Base-by-base conservation (phyloP, 1,140 invertebrate species). In the Leptopilina boulardi region DNA sequence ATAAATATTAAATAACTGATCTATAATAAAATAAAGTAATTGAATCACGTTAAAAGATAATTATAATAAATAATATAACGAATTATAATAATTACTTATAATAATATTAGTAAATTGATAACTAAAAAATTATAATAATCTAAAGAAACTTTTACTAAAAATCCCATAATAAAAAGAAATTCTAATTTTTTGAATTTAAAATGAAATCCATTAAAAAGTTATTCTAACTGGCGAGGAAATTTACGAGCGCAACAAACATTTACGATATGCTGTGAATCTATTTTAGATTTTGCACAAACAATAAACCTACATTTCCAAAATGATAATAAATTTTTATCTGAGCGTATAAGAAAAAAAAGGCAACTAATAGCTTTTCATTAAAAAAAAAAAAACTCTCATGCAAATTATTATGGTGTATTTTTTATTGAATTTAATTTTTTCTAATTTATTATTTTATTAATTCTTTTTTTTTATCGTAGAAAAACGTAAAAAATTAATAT, bases 181-280 rank as follows among this genome's bases (percentile, higher is more conserved):
- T 21, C 51, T 54, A 18, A 54, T 21, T 10, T 21, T 54, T 26
- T 26, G 9, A 59, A 23, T 26, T 26, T 13, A 59, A 15, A 59
- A 26, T 9, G 56, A 59, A 10, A 10, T 13, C 21, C 23, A 26
- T 21, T 47, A 47, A n/a, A 44, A 11, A 47, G 15, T 47, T 47
- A 30, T 30, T 23, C 11, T 66, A 66, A 66, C 26, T 66, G 15
- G 3, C 26, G 11, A 30, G 4, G n/a, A 66, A 66, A 66, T 66
- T 66, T 66, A 66, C 59, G 59, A 66, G 59, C 21, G 59, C 59
- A 66, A 66, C 54, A 59, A 59, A 23, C 54, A 8, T 59, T 59
- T 23, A 23, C 54, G 54, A 59, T 13, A 23, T 30, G 26, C 59
- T 21, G 23, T 59, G 59, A 66, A 66, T 66, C 59, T 30, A 66